Evolutionary conservation across 2,113 vertebrate species (phyloP), one percentile per base, ranked within the genome.

Genomic region (Pagrus major): DNA sequence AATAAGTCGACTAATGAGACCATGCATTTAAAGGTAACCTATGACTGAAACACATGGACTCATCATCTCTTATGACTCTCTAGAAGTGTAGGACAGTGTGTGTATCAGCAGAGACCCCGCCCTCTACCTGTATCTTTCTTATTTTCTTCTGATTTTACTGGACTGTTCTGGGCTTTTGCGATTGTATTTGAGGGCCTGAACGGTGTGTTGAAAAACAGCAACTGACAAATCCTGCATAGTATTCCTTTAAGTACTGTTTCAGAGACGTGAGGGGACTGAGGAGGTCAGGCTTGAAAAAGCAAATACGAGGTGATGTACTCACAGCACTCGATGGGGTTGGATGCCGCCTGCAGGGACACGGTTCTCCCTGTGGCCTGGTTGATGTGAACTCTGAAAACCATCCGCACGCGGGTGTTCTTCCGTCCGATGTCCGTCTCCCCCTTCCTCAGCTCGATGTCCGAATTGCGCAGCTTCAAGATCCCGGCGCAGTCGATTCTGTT

Each of bases 241-340:
- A n/a, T n/a, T n/a, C n/a, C n/a, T 12, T 23, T 27, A n/a, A 59
- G 6, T 15, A 10, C 4, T 33, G 7, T 25, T 41, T 41, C n/a
- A 16, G 31, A 72, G 11, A 6, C 2, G 8, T 27, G 10, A 3
- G 12, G 20, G 25, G 42, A 23, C 5, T 9, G 31, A 21, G 14
- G 9, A 47, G 10, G 11, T 52, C 18, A 66, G 5, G 25, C 4
- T 9, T 33, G 11, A 33, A 23, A 21, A 21, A 21, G n/a, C 6
- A 16, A 60, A 58, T 0, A 21, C 9, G 0, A 49, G 2, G 2
- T 3, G 20, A n/a, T 27, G 41, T n/a, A 97, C 97, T 98, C 87
- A 99, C 97, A 99, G 92, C 97, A 99, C 78, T 99, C 97, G 0
- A 99, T 98, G 59, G 97, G 97, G 68, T 97, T 98, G 39, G 97